Evolutionary conservation across 2,797 vertebrate genomes (phyloP).

Genomic region (Galaxias olidus): DNA sequence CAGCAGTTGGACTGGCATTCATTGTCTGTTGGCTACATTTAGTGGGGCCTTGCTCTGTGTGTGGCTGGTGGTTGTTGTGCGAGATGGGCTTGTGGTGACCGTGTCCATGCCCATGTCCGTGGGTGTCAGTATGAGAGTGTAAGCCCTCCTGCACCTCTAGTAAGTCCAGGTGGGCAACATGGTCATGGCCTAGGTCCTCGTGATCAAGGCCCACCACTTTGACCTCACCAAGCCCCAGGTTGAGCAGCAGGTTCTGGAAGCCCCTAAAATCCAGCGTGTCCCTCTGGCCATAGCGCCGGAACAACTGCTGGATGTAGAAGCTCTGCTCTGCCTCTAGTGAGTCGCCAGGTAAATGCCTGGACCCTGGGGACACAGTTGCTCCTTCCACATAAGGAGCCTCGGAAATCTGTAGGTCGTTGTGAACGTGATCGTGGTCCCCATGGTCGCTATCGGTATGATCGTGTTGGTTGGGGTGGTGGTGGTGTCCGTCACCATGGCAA

Average conservation of each 20-base stretch:
- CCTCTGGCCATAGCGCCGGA: slow-evolving; percentile 87
- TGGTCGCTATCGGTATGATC: slow-evolving; percentile 51
- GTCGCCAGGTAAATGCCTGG: slow-evolving; percentile 53
- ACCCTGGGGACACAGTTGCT: slow-evolving; percentile 51
- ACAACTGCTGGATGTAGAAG: slow-evolving; percentile 93
- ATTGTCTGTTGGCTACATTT: slow-evolving; percentile 36
- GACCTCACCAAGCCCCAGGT: slow-evolving; percentile 91
- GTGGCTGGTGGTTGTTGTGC: slow-evolving; percentile 31
- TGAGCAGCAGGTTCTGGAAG: slow-evolving; percentile 89
- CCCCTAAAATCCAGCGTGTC: slow-evolving; percentile 89
- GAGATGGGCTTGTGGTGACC: slow-evolving; percentile 19
- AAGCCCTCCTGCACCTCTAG: slow-evolving; percentile 87
- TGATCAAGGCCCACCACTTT: slow-evolving; percentile 88
- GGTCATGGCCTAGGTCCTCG: slow-evolving; percentile 91
- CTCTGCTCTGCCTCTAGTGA: slow-evolving; percentile 87
- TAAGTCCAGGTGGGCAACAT: slow-evolving; percentile 90
- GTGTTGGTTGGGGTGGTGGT: slow-evolving; percentile 61
- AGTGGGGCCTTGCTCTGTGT: slow-evolving; percentile 48
- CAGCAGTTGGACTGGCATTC: slow-evolving; percentile 21
- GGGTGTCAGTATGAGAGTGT: slow-evolving; percentile 77
- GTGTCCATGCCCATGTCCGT: slow-evolving; percentile 9
- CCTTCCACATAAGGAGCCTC: slow-evolving; percentile 73
- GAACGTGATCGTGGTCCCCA: slow-evolving; percentile 57
- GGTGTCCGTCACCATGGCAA: slow-evolving; percentile 82
- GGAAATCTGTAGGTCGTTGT: slow-evolving; percentile 85